Evolutionary conservation across 1,140 invertebrate species (phyloP).

Genomic region (Hormaphis cornu): DNA sequence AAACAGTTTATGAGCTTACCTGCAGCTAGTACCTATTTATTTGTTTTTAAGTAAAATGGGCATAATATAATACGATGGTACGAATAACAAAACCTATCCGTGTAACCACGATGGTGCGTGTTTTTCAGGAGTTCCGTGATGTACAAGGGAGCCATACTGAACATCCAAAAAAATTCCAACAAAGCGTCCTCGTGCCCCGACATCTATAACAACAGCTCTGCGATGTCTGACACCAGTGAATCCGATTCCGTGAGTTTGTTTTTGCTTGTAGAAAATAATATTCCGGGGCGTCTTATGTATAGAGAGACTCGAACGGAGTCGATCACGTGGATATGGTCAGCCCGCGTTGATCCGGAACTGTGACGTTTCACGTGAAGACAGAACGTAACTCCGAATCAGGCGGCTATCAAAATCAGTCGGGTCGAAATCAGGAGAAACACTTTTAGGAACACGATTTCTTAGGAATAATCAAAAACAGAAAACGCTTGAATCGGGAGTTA

Average conservation of each 20-base stretch:
- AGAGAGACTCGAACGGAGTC: background rate
- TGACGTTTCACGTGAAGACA: too few species aligned
- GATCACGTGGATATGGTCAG: too few species aligned
- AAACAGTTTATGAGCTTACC: too few species aligned
- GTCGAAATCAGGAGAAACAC: too few species aligned
- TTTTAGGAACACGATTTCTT: too few species aligned
- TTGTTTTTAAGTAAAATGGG: background rate
- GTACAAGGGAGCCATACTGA: slow-evolving; percentile 75
- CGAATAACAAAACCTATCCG: slow-evolving; percentile 29
- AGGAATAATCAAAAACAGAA: too few species aligned
- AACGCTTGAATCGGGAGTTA: too few species aligned
- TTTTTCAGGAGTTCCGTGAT: slow-evolving; percentile 57
- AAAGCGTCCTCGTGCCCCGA: slow-evolving; percentile 77
- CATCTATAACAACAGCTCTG: slow-evolving; percentile 78
- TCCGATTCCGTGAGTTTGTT: slow-evolving; percentile 45
- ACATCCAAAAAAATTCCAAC: slow-evolving; percentile 68
- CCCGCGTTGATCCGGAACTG: too few species aligned
- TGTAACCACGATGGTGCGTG: too few species aligned
- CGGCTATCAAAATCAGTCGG: too few species aligned
- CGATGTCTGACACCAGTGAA: slow-evolving; percentile 73
- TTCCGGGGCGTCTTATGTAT: background rate
- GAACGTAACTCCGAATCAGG: too few species aligned
- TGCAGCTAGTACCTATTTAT: too few species aligned
- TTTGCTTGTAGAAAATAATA: background rate
- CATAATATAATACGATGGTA: background rate